phyloP scores from a whole-genome alignment of 2,797 vertebrate species.

The Tapera naevia region DNA sequence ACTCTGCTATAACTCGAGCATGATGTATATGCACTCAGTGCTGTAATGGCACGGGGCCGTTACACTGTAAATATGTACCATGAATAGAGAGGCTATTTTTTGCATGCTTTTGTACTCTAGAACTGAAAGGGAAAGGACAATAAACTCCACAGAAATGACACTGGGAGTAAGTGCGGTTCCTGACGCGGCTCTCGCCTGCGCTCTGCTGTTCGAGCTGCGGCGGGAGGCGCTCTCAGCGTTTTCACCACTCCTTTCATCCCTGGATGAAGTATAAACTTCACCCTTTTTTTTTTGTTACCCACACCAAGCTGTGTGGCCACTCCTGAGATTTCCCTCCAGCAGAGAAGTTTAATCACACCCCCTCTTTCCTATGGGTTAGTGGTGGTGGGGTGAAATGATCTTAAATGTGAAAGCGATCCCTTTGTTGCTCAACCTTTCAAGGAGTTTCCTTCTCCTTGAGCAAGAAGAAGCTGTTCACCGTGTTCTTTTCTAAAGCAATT shows the following conservation, averaged over 20 bases:
- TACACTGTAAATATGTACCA: slow-evolving; percentile 90
- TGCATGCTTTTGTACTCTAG: slow-evolving; percentile 90
- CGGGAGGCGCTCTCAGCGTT: background rate
- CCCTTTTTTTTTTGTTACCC: background rate
- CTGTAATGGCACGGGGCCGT: slow-evolving; percentile 71
- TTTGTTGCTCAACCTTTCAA: background rate
- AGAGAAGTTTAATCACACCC: background rate
- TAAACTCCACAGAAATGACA: slow-evolving; percentile 60
- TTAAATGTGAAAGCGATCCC: background rate
- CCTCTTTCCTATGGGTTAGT: background rate
- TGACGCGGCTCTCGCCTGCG: rapidly evolving
- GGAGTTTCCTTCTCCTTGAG: background rate
- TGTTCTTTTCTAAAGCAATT: background rate
- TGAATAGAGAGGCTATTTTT: slow-evolving; percentile 90
- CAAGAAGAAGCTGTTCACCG: background rate
- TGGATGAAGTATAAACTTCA: background rate
- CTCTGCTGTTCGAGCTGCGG: background rate
- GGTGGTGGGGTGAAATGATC: no score
- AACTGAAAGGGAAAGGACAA: slow-evolving; percentile 75
- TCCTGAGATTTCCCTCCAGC: background rate
- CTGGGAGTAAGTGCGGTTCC: background rate
- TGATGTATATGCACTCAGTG: slow-evolving; percentile 71
- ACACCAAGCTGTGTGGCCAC: rapidly evolving
- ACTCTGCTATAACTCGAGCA: slow-evolving; percentile 69
- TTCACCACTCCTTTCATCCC: rapidly evolving